Base-by-base conservation (phyloP, 2,113 vertebrate species). In the Geococcyx californianus region DNA sequence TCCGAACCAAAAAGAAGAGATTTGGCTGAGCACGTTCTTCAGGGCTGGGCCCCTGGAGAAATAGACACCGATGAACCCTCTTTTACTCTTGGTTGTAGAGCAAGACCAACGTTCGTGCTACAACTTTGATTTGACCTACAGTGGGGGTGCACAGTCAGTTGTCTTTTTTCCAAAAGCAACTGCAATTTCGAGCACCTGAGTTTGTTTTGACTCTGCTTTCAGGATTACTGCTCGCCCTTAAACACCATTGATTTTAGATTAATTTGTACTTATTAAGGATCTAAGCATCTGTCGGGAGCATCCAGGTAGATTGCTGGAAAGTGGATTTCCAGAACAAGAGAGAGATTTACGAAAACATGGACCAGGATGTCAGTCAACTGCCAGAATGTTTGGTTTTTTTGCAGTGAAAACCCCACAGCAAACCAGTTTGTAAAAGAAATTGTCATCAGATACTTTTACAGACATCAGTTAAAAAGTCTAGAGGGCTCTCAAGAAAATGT, bases 131-230 rank as follows among this genome's bases (percentile, higher is more conserved):
- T 67, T 78, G 14, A 52, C 42, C 8, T 55, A 13, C 24, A 10
- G 14, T 62, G 21, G 10, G 1, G 34, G 10, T 44, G 56, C 3
- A 56, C 5, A 25, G 34, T 0, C 4, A 44, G 10, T 34, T 9
- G 45, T 31, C 40, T 25, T 54, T 67, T 73, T 29, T 10, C 7
- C 3, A 7, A 21, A 85, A 80, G 4, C 2, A 3, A 7, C 13
- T 49, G 13, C 38, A 11, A 69, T 83, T 94, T 64, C 87, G 12
- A 42, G 17, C 13, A 42, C 33, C 9, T 56, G 19, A 36, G 28
- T 76, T 66, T 44, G 45, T 40, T 84, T 95, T 77, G 5, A 40
- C 12, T 76, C 31, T 59, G 10, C 69, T 74, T 82, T 74, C 38
- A 69, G 36, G 74, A 68, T 60, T 83, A 51, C 14, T 26, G 9